Evolutionary conservation across 2,113 vertebrate genomes (phyloP).

Genomic region (Forbesichthys papilliferus): DNA sequence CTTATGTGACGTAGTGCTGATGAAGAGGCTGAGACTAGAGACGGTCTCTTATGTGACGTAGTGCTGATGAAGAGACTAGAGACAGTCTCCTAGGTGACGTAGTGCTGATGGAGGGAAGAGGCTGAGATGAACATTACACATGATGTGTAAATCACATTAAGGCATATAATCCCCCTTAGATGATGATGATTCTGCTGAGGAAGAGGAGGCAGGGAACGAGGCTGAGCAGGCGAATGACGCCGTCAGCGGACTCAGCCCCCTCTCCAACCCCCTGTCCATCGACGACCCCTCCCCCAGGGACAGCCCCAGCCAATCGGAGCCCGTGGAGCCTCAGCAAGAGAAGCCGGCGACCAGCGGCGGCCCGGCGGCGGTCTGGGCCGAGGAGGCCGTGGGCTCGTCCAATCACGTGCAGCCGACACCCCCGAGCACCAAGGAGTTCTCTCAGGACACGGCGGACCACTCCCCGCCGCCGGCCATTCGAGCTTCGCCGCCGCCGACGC

Average conservation of each 20-base stretch:
- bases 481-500: not conserved
- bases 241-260: constrained; percentile 31
- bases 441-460: not conserved
- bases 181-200: constrained; percentile 48
- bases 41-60: no score
- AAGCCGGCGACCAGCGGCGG: not conserved
- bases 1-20: no score
- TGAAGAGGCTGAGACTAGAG: no score
- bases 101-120: no score
- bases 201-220: constrained; percentile 15
- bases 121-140: no score
- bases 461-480: constrained; percentile 15
- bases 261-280: constrained; percentile 23
- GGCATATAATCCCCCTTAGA: constrained; percentile 36
- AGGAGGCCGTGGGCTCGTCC: constrained; percentile 43
- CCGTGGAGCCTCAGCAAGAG: not conserved
- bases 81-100: no score
- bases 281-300: constrained; percentile 50
- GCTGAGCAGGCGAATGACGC: constrained; percentile 23
- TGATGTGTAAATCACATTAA: not conserved
- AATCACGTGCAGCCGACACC: constrained; percentile 11
- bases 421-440: constrained; percentile 7
- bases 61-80: no score
- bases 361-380: not conserved
- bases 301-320: constrained; percentile 68